phyloP scores from a whole-genome alignment of 2,113 vertebrate genomes.

The Burhinus oedicnemus region DNA sequence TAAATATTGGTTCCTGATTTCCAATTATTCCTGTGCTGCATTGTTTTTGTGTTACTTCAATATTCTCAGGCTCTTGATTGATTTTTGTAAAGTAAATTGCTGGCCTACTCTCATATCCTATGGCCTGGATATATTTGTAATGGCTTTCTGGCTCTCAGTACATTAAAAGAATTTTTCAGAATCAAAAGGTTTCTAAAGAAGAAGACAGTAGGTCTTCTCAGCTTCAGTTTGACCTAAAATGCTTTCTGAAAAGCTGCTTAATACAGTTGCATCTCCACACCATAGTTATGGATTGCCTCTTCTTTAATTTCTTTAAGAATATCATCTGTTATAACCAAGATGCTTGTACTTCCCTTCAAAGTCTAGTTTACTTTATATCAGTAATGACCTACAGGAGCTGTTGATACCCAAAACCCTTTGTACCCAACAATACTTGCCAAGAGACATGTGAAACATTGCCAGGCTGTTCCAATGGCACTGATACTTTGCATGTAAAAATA shows the following conservation, averaged over 20 bases:
- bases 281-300: not conserved
- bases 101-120: not conserved
- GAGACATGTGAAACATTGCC: not conserved
- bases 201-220: not conserved
- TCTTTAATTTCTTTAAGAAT: not conserved
- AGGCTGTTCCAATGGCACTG: not conserved
- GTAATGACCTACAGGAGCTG: not conserved
- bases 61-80: not conserved
- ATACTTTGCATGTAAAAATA: constrained; percentile 14
- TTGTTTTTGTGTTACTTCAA: not conserved
- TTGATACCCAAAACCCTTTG: not conserved
- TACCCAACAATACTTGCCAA: not conserved
- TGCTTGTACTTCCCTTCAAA: not conserved
- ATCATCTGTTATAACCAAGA: not conserved
- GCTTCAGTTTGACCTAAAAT: not conserved
- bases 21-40: not conserved
- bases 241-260: not conserved
- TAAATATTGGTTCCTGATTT: not conserved
- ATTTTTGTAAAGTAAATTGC: not conserved
- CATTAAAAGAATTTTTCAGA: not conserved
- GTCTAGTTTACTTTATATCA: not conserved
- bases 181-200: not conserved
- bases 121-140: not conserved
- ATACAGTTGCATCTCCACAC: not conserved
- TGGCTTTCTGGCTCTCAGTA: not conserved